Evolutionary conservation across 53 echinoderm and acorn worm genomes (phyloP), one percentile per base, ranked within the genome.

Genomic region (Mesocentrotus franciscanus): DNA sequence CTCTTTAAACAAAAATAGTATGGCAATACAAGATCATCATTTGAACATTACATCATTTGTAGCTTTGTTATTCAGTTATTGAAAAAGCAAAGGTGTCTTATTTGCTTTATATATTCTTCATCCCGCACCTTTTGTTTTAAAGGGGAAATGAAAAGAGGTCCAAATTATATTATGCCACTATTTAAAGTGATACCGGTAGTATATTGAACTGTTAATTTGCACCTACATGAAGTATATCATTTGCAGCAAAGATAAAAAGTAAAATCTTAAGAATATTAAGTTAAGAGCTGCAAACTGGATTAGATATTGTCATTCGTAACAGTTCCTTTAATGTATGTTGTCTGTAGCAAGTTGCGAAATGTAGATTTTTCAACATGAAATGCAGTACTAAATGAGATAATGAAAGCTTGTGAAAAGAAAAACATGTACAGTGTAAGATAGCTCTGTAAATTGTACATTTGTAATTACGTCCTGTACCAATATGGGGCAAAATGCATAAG

Each of bases 371-470:
- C 26, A 87, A 87, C 39, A 87, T 58, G 12, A 91, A 91, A 34
- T 91, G 91, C 91, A 91, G 91, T 91, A 91, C 91, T 91, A 91
- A 91, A 14, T 22, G 17, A 91, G 20, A 62, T 35, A 66, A 64
- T 10, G 58, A 29, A 91, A 13, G 36, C 14, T 91, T 35, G 66
- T 91, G 5, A 91, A 91, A 35, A 91, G 11, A 35, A 10, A 91
- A 6, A 33, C 20, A 1, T 91, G 91, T 91, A 91, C 91, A 91
- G 66, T 91, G 91, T 91, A 91, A 91, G 10, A 91, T 91, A 91
- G 62, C 16, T 66, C 22, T 91, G 91, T 91, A 91, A 91, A 91
- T 91, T 91, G 91, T 91, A 91, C 39, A 91, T 91, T 62, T 91
- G 64, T 66, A 33, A 91, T 34, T 62, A 66, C 66, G 35, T 34